Percentiles rank a stretch among this genome's conserved stretches.
Evolutionary conservation across 1,140 invertebrate genomes (phyloP).

Genomic region (Lepidurus arcticus): DNA sequence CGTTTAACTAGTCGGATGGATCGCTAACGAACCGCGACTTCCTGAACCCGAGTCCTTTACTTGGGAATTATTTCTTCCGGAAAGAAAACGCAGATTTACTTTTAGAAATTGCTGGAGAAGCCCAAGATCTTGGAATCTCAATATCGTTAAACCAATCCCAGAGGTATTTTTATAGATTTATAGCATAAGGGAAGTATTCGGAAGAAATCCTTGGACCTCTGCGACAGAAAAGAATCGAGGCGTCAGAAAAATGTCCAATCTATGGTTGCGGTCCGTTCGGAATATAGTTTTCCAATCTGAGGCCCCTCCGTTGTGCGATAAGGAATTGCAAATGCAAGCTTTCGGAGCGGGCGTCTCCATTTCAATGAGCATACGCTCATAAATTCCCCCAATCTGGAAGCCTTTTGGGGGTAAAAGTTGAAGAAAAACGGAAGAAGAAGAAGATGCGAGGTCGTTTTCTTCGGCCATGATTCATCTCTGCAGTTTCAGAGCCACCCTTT

Average conservation of each 20-base stretch:
- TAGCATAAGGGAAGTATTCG: background rate
- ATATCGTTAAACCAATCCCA: no score
- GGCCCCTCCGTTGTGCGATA: background rate
- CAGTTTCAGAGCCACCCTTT: background rate
- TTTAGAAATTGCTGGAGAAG: background rate
- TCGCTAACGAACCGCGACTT: conserved; percentile 9
- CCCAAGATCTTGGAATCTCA: background rate
- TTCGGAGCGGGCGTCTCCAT: background rate
- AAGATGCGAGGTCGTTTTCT: background rate
- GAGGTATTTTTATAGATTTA: background rate
- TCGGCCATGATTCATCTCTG: conserved; percentile 5
- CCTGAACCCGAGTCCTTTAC: background rate
- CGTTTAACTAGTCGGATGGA: conserved; percentile 19
- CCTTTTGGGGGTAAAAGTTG: background rate
- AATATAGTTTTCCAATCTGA: conserved; percentile 5
- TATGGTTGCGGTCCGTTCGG: background rate
- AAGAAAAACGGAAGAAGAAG: background rate
- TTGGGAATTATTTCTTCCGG: background rate
- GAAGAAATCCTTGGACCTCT: no score
- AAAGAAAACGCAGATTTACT: background rate
- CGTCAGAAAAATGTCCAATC: background rate
- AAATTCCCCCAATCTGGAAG: conserved; percentile 10
- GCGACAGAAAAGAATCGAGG: background rate
- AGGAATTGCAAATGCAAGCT: conserved; percentile 7
- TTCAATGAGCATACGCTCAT: conserved; percentile 21